Evolutionary conservation across 2,888 invertebrate genomes (phyloP).

Genomic region (Phengaris alcon): DNA sequence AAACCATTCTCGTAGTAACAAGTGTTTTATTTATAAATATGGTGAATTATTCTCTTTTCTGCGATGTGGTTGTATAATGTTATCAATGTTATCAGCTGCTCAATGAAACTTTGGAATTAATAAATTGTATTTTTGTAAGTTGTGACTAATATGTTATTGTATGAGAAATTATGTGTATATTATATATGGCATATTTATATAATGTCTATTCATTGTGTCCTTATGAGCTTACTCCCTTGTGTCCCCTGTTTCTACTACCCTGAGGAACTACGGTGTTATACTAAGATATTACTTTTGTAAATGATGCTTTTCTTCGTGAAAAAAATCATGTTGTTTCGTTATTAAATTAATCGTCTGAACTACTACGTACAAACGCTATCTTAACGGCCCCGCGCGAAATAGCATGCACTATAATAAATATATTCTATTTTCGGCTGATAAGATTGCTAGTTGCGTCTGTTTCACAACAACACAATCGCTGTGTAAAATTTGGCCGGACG

Average conservation of each 20-base stretch:
- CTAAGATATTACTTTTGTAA: neutral
- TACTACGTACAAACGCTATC: neutral
- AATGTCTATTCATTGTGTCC: neutral
- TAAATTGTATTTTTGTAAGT: neutral
- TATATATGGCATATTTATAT: neutral
- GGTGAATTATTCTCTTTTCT: neutral
- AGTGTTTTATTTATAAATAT: conserved; percentile 17
- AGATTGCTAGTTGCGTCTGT: conserved; percentile 29
- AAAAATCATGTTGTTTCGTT: neutral
- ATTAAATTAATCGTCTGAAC: neutral
- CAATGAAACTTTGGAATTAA: neutral
- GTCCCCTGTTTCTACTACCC: neutral
- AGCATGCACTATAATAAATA: conserved; percentile 10
- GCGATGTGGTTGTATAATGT: neutral
- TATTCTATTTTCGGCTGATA: conserved; percentile 28
- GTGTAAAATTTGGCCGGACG: conserved; percentile 41
- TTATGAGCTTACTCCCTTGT: neutral
- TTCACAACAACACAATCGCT: conserved; percentile 26
- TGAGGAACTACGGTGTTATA: neutral
- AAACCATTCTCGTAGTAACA: conserved; percentile 1
- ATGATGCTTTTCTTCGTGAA: neutral
- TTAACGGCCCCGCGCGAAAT: conserved; percentile 21
- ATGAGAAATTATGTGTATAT: neutral
- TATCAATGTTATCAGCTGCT: neutral
- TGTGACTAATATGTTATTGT: conserved; percentile 2